Base-by-base conservation (phyloP, 2,888 invertebrate genomes). In the Nephrocerus scutellatus region DNA sequence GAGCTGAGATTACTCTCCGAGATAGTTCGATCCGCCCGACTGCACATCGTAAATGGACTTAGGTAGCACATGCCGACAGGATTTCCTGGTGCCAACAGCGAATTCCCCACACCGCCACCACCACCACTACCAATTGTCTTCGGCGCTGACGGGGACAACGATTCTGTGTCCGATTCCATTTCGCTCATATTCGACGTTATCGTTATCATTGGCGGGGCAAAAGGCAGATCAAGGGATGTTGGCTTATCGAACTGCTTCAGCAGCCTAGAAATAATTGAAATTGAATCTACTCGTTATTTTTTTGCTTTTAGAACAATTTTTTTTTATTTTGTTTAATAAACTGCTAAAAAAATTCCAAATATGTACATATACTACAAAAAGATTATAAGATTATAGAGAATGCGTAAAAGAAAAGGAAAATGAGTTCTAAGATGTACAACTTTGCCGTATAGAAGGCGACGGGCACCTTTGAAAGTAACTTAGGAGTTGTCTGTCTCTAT, bases 1-100 rank as follows among this genome's bases (percentile, higher is more conserved):
- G 86, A 85, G 47, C 85, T 85, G 25, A 87, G 70, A 63, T 87
- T 87, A 3, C 85, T 85, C 68, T 87, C 85, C 1, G 86, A 86
- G 10, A 84, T 82, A 3, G 82, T 83, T 50, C 85, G 74, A 55
- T 84, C 83, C 10, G 79, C 79, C 48, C 82, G 70, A 2, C 75
- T 74, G 29, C 79, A 77, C 74, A 83, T 81, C 2, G 82, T 78
- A 61, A 85, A 85, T 1, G 86, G 86, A 61, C 83, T 84, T 12
- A 86, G 65, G 57, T 84, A 85, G 52, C 80, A 79, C 80, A 84
- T 82, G 26, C 73, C 72, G 10, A 65, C 60, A 22, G 66, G 56
- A 38, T 58, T 54, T 21, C 73, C 73, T n/a, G 59, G 57, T 35
- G 52, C 54, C 14, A 57, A 39, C 2, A 51, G 41, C 8, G 50